A percentile compares a stretch with the other conserved stretches of the same genome.
These are phyloP conservation scores for Rhabditoides inermis DNA, from an alignment of 2,888 invertebrate genomes.

Conservation along the genomic window DNA sequence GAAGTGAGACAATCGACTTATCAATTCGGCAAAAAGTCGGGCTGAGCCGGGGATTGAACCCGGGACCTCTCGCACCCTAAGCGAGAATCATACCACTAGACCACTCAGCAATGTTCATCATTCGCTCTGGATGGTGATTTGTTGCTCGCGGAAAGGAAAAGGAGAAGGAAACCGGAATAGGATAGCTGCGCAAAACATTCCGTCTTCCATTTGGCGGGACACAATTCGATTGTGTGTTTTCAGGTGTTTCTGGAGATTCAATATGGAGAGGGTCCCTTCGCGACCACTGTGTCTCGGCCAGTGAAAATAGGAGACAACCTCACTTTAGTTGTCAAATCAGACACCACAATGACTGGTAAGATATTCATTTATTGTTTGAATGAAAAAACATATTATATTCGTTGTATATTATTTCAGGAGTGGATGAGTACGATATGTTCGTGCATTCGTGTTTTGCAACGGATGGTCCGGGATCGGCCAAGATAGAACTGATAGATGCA, in stretches of 20 bases:
- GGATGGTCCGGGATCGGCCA: constrained; percentile 40
- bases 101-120: no score
- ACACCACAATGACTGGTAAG: constrained; percentile 21
- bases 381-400: no score
- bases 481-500: constrained; percentile 42
- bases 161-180: no score
- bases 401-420: constrained; percentile 19
- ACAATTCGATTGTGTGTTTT: no score
- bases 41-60: constrained; percentile 39
- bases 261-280: constrained; percentile 38
- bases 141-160: no score
- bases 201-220: no score
- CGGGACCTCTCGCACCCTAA: constrained; percentile 48
- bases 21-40: no score
- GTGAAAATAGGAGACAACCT: constrained; percentile 49
- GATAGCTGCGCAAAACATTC: no score
- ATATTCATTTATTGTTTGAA: background rate
- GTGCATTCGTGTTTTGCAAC: constrained; percentile 50
- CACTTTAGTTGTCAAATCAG: constrained; percentile 41
- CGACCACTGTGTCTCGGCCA: constrained; percentile 32
- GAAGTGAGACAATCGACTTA: no score
- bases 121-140: no score
- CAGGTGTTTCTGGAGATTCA: constrained; percentile 47
- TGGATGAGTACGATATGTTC: constrained; percentile 45
- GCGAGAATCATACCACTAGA: constrained; percentile 47